Evolutionary conservation across 2,888 invertebrate species (phyloP), one percentile per base, ranked within the genome.

Genomic region (Leptopterna dolabrata): DNA sequence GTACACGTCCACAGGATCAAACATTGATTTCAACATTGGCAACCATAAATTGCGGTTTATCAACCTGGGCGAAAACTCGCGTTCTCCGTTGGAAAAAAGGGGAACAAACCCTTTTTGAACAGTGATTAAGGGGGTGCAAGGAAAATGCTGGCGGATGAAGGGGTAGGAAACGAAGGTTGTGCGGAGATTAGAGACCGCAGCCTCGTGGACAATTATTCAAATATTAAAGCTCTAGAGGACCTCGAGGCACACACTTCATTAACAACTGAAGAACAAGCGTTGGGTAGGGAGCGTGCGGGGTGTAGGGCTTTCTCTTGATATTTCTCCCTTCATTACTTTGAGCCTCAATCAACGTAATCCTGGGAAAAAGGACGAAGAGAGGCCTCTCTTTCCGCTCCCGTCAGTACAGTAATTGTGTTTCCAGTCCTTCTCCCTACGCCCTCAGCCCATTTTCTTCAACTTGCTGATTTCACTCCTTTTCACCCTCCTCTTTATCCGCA

Each of bases 271-370:
- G 41, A 41, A 41, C 30, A 11, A 29, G 73, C 30, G 36, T 30
- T 16, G 73, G 73, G 73, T 36, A n/a, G 16, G 73, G 14, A 36
- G 19, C n/a, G 73, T 30, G 36, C 19, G 36, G n/a, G 36, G 73
- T 9, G 16, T 7, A 36, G n/a, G 36, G 36, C 16, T 30, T 30
- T 30, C 36, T 76, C 73, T 76, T 76, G 73, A 76, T 76, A 76
- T 76, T 76, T 76, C 73, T 76, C 73, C 73, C 73, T 76, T 76
- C 73, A 41, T 76, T 41, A 76, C 73, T 76, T 76, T 76, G 73
- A 76, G 73, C 73, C 73, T 76, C 73, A 76, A 76, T 76, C 73
- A 76, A 76, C 73, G 73, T 76, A 76, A 76, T 76, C 73, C 73
- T 19, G 41, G 41, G 13, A 41, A 41, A 30, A 19, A 41, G 73